Evolutionary conservation across 2,797 vertebrate species (phyloP).

Genomic region (Xenentodon cancila): DNA sequence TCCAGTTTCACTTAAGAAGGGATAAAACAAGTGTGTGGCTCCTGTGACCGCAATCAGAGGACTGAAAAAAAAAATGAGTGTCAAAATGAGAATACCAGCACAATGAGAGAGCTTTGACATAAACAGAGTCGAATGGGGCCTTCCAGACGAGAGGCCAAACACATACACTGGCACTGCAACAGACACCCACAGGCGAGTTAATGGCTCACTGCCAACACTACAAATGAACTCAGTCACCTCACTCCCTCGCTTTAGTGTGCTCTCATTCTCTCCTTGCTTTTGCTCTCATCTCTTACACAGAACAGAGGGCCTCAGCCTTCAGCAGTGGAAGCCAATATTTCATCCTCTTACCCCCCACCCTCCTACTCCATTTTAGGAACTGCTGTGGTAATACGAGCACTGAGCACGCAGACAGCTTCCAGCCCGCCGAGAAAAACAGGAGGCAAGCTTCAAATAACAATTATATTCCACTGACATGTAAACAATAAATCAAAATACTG

Average conservation of each 20-base stretch:
- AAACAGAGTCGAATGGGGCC: slow-evolving; percentile 74
- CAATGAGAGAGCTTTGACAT: slow-evolving; percentile 78
- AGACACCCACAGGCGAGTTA: slow-evolving; percentile 81
- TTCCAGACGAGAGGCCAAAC: slow-evolving; percentile 83
- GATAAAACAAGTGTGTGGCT: slow-evolving; percentile 50
- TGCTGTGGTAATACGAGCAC: slow-evolving; percentile 71
- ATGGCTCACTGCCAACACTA: slow-evolving; percentile 77
- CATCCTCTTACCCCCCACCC: slow-evolving; percentile 59
- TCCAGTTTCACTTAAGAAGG: slow-evolving; percentile 53
- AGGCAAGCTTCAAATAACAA: slow-evolving; percentile 67
- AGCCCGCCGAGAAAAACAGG: slow-evolving; percentile 63
- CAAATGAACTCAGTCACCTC: slow-evolving; percentile 83
- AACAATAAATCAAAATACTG: slow-evolving; percentile 58
- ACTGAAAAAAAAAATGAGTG: slow-evolving; percentile 57
- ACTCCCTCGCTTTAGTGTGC: slow-evolving; percentile 48
- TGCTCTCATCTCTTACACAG: slow-evolving; percentile 59
- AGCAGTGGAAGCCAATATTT: slow-evolving; percentile 67
- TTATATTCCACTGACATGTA: slow-evolving; percentile 61
- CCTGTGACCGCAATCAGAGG: slow-evolving; percentile 66
- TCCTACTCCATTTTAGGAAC: slow-evolving; percentile 74
- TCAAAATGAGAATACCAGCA: slow-evolving; percentile 69
- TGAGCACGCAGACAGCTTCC: slow-evolving; percentile 48
- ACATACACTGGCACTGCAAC: slow-evolving; percentile 82
- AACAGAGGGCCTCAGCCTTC: slow-evolving; percentile 68
- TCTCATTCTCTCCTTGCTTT: slow-evolving; percentile 55